A percentile compares a stretch with the other conserved stretches of the same genome.
These are phyloP conservation scores for Acipenser oxyrinchus DNA, from an alignment of 2,797 vertebrate genomes.

Conservation along the genomic window DNA sequence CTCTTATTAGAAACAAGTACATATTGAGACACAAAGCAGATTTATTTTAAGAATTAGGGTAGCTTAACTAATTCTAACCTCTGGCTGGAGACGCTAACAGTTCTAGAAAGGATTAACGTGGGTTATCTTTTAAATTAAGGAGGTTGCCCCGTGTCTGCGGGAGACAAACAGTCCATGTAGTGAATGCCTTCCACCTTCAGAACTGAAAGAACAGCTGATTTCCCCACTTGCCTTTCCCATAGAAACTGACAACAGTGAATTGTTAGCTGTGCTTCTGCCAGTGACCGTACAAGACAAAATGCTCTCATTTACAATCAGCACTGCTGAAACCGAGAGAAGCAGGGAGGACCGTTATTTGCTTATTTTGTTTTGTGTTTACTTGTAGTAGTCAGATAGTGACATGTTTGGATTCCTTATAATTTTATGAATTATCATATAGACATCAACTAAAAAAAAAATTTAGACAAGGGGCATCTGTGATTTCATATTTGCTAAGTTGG, in stretches of 20 bases:
- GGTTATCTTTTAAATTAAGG: conserved; percentile 30
- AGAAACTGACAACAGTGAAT: neutral
- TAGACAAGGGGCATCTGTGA: no score
- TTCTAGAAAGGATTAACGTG: conserved; percentile 44
- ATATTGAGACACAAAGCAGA: conserved; percentile 20
- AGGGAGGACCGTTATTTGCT: no score
- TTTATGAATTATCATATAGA: no score
- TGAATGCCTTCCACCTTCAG: neutral
- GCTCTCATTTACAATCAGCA: no score
- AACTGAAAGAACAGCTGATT: neutral
- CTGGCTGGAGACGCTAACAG: conserved; percentile 34
- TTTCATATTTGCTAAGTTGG: no score
- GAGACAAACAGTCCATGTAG: conserved; percentile 14
- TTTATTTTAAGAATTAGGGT: conserved; percentile 47
- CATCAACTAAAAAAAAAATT: no score
- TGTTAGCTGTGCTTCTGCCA: no score
- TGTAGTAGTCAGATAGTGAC: no score
- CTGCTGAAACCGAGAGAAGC: no score
- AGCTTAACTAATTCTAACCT: conserved; percentile 54
- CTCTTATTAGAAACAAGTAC: conserved; percentile 15
- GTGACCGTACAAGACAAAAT: no score
- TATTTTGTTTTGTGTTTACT: no score
- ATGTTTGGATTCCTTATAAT: no score
- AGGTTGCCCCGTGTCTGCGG: conserved; percentile 21
- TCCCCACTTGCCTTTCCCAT: neutral